phyloP scores from a whole-genome alignment of 2,888 invertebrate genomes.

The Syritta pipiens region DNA sequence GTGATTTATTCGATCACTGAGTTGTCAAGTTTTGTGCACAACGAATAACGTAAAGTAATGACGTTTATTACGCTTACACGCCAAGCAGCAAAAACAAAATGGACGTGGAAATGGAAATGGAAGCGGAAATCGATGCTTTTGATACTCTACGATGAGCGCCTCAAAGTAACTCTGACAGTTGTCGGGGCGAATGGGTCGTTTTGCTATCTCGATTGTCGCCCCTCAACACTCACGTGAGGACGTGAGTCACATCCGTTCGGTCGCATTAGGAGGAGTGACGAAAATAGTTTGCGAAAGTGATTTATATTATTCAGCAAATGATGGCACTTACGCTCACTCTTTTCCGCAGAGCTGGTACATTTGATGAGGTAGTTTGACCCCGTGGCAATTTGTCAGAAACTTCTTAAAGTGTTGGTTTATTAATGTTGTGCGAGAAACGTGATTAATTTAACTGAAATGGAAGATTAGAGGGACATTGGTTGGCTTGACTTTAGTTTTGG shows the following conservation, averaged over 20 bases:
- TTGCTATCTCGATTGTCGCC: neutral
- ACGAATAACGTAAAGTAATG: constrained; percentile 55
- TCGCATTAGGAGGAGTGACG: constrained; percentile 3
- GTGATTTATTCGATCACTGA: constrained; percentile 59
- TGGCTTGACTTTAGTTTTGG: neutral
- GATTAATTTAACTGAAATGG: constrained; percentile 17
- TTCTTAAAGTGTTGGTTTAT: constrained; percentile 34
- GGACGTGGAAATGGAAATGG: too few species aligned
- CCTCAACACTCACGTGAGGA: neutral
- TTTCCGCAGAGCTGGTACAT: neutral
- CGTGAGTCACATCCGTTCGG: neutral
- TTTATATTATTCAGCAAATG: constrained; percentile 63
- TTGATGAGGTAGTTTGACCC: constrained; percentile 43
- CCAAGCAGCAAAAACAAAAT: constrained; percentile 28
- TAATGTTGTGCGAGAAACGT: constrained; percentile 38
- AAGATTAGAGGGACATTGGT: constrained; percentile 10
- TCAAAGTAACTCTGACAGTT: constrained; percentile 38
- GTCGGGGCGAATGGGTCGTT: constrained; percentile 26
- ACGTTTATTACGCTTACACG: constrained; percentile 47
- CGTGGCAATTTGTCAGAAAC: constrained; percentile 30
- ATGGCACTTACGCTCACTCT: constrained; percentile 50
- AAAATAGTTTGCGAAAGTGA: constrained; percentile 60
- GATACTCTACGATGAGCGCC: neutral
- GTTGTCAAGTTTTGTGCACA: constrained; percentile 49
- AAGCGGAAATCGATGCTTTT: constrained; percentile 41